These are phyloP conservation scores for Trochalopteron elliotii DNA, from an alignment of 2,113 vertebrate species.

Conservation along the genomic window DNA sequence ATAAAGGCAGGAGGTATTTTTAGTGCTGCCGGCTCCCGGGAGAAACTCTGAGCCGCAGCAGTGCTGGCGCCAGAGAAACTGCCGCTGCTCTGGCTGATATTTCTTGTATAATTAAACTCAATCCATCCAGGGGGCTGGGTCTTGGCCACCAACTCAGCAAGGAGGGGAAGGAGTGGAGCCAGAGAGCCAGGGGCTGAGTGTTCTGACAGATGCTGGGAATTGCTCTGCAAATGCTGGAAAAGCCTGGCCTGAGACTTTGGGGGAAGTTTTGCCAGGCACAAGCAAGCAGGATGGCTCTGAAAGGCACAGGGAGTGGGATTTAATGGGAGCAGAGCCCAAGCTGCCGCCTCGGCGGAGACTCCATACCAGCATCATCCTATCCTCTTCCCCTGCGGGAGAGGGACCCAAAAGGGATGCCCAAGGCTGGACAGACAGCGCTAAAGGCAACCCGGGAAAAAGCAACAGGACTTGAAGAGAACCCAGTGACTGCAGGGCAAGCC, in stretches of 20 bases:
- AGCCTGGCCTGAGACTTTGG: not conserved
- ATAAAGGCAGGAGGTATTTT: constrained; percentile 53
- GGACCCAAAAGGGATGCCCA: not conserved
- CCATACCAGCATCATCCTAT: not conserved
- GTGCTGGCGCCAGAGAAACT: constrained; percentile 62
- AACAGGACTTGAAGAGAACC: not conserved
- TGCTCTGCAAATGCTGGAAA: not conserved
- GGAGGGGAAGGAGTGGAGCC: constrained; percentile 24
- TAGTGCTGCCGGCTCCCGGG: constrained; percentile 41
- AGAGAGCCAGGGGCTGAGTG: constrained; percentile 2
- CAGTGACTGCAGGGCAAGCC: not conserved
- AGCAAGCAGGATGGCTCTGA: not conserved
- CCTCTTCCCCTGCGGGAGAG: rapidly evolving
- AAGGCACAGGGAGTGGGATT: not conserved
- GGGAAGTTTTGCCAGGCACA: not conserved
- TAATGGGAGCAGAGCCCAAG: not conserved
- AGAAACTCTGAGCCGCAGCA: constrained; percentile 41
- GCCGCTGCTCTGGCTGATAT: constrained; percentile 58
- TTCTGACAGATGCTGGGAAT: constrained; percentile 31
- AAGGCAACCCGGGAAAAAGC: not conserved
- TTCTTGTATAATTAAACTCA: constrained; percentile 67
- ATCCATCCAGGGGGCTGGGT: constrained; percentile 36
- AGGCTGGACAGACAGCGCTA: not conserved
- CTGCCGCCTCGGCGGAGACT: not conserved
- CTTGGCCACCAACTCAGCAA: constrained; percentile 46